Base-by-base conservation (phyloP, 2,113 vertebrate species). In the Campylomormyrus tamandua region DNA sequence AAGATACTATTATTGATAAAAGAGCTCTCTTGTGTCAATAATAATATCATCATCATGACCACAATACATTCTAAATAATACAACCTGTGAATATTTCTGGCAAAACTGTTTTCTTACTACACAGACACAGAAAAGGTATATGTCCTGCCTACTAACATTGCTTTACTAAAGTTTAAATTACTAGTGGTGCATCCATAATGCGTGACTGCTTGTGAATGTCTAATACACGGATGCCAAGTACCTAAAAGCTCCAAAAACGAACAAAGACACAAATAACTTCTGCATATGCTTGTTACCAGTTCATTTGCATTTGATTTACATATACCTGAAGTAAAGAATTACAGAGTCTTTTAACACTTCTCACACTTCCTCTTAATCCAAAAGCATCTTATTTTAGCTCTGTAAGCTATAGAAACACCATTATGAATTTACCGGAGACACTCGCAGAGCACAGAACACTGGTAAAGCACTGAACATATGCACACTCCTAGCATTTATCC, bases 271-370 rank as follows among this genome's bases (percentile, higher is more conserved):
- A 45, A 84, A 84, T 86, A 52, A 52, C 85, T 53, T 35, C 39
- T 56, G 39, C 48, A 86, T 27, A 53, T 87, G 85, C 50, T 17
- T 35, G 50, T 87, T 53, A 53, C n/a, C 24, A 19, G 85, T 21
- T 56, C 27, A 31, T 87, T 50, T 87, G 49, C 50, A 84, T 84
- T 83, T 39, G 85, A 87, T 87, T 87, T 87, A 53, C 50, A 86
- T 50, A 50, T n/a, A 52, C 11, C 85, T 27, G 27, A 87, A 52
- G 50, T 49, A 87, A 87, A 53, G 85, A 31, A 87, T 35, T 53
- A 53, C 50, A 53, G 15, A 17, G 48, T 17, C 84, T 48, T 85
- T 85, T 49, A 86, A 49, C 83, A 49, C 83, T 13, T 86, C 6
- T 86, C 83, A 35, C 48, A 45, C n/a, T 24, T 48, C 42, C 42